Evolutionary conservation across 2,888 invertebrate species (phyloP), one percentile per base, ranked within the genome.

Genomic region (Alcis repandata): DNA sequence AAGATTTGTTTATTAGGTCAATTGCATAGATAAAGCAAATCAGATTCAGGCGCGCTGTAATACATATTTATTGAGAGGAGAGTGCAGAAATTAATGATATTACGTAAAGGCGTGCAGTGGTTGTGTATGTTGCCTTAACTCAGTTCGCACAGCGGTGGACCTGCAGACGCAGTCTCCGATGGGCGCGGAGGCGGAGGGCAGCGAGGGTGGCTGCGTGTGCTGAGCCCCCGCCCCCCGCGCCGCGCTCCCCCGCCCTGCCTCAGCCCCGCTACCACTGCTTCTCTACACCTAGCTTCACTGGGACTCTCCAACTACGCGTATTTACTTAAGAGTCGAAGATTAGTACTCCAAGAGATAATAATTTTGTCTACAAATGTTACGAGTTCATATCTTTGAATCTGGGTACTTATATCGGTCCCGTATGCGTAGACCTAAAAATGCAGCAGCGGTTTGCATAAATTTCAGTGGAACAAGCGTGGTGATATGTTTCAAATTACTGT

Each of bases 141-240:
- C 77, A 22, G 81, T 76, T 43, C 27, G 51, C 60, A 46, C 94
- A 97, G 97, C 97, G 90, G 97, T 97, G 90, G 97, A 97, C 88
- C 94, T 97, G 79, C 97, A 97, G 94, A 96, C 96, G 77, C 97
- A 97, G 91, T 95, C 96, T 74, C 95, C 96, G 79, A 95, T 96
- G 93, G 96, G 96, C 87, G 96, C 95, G 76, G 96, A 97, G 89
- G 96, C 96, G 86, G 95, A 95, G 82, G 97, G 97, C 87, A 95
- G 95, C 86, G 97, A 97, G 90, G 95, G 97, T 79, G 96, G 97
- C 86, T 97, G 97, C 91, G 96, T 96, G 93, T 97, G 97, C 95
- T 97, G 95, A 95, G 67, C 67, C 43, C 85, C 78, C 49, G 60
- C 11, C 68, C 60, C 61, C 57, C 58, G 60, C 69, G 60, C 70